Conservation (phyloP, 2,888 invertebrate species). For the Hyppa rectilinea region DNA sequence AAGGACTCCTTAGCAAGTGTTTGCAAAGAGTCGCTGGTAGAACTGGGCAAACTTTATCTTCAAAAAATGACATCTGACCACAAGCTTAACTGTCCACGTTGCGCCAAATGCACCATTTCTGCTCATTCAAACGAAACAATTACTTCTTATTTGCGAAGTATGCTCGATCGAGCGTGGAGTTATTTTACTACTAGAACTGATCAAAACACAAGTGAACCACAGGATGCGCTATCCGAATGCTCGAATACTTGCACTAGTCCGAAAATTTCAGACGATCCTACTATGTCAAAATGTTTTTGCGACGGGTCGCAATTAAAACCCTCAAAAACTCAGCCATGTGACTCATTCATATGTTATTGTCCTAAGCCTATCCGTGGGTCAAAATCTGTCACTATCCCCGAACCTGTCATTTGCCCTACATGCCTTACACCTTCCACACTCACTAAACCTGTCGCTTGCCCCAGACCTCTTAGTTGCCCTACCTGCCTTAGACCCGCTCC, state of each 20-base stretch:
- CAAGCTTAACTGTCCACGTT: conserved; percentile 29
- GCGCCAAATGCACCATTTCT: conserved; percentile 20
- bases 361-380: neutral
- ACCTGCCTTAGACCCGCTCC: neutral
- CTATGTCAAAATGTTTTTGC: conserved; percentile 21
- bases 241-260: neutral
- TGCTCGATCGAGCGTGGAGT: conserved; percentile 46
- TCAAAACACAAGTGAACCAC: neutral
- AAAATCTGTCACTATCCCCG: neutral
- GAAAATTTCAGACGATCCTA: conserved; percentile 6
- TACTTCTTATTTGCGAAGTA: conserved; percentile 17
- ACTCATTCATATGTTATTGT: neutral
- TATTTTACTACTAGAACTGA: conserved; percentile 22
- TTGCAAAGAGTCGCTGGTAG: conserved; percentile 44
- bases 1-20: conserved; percentile 28
- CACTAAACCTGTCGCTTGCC: neutral
- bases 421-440: neutral
- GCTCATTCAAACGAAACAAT: conserved; percentile 5
- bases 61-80: conserved; percentile 34
- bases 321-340: neutral
- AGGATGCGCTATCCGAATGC: neutral
- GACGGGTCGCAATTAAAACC: neutral
- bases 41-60: conserved; percentile 26
- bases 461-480: conserved; percentile 11
- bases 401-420: conserved; percentile 10